A percentile compares a stretch with the other conserved stretches of the same genome.
Evolutionary conservation across 2,797 vertebrate genomes (phyloP).

Genomic region (Allenopithecus nigroviridis): DNA sequence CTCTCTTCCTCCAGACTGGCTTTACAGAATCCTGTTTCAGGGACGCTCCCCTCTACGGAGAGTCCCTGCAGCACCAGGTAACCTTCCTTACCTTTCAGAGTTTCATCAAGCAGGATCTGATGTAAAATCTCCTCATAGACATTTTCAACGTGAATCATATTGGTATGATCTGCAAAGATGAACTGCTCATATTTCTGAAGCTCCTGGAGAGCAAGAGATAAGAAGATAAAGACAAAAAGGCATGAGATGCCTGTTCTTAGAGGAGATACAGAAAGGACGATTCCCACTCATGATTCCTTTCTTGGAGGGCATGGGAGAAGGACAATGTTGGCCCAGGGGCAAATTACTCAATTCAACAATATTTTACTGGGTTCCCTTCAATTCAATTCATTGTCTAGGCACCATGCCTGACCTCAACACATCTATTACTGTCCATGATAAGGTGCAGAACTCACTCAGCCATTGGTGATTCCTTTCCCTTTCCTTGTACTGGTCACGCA

Average conservation of each 20-base stretch:
- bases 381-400: neutral
- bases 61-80: neutral
- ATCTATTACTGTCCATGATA: neutral
- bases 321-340: neutral
- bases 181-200: constrained; percentile 90
- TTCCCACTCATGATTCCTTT: neutral
- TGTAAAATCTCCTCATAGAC: constrained; percentile 93
- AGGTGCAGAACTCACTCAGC: neutral
- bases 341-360: neutral
- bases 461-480: neutral
- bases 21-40: neutral
- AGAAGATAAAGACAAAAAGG: constrained; percentile 28
- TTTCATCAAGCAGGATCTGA: constrained; percentile 89
- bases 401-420: no score
- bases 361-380: neutral
- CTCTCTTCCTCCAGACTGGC: neutral
- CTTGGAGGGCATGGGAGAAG: fast-evolving
- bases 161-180: constrained; percentile 89
- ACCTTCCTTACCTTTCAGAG: constrained; percentile 88
- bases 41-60: fast-evolving
- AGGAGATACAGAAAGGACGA: fast-evolving
- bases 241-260: neutral
- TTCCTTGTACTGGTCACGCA: neutral
- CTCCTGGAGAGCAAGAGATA: constrained; percentile 83
- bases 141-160: constrained; percentile 92